Percentiles rank a stretch among this genome's conserved stretches.
phyloP scores from a whole-genome alignment of 2,113 vertebrate genomes.

The Rhizomys pruinosus region DNA sequence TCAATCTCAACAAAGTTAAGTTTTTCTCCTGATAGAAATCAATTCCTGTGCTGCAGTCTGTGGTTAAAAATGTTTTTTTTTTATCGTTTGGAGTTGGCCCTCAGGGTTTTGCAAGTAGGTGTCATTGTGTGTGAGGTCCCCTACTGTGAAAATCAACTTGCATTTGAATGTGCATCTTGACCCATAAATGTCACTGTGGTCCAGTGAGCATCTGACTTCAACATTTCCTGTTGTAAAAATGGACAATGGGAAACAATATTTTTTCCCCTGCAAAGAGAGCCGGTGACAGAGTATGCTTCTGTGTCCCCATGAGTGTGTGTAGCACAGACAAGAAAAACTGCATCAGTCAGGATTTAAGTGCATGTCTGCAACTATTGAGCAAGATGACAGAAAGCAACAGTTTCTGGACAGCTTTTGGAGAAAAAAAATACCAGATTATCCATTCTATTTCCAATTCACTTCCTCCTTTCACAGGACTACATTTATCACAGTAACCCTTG shows the following conservation, averaged over 20 bases:
- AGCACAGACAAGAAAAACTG: constrained; percentile 78
- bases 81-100: constrained; percentile 76
- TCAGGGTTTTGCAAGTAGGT: constrained; percentile 84
- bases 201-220: constrained; percentile 87
- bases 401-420: constrained; percentile 79
- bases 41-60: constrained; percentile 59
- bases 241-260: constrained; percentile 81
- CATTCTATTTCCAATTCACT: constrained; percentile 83
- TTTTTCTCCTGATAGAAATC: constrained; percentile 74
- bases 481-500: constrained; percentile 51
- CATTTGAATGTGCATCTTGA: constrained; percentile 88
- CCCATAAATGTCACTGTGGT: constrained; percentile 88
- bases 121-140: constrained; percentile 85
- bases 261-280: constrained; percentile 69
- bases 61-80: constrained; percentile 36
- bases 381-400: constrained; percentile 77
- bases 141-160: constrained; percentile 87
- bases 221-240: constrained; percentile 86
- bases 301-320: constrained; percentile 75
- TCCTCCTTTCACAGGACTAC: constrained; percentile 78
- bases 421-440: constrained; percentile 78
- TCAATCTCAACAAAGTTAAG: constrained; percentile 63
- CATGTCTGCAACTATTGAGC: constrained; percentile 76
- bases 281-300: constrained; percentile 78
- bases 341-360: constrained; percentile 80